These are phyloP conservation scores for Euzophera pinguis DNA, from an alignment of 2,888 invertebrate species.

Conservation along the genomic window DNA sequence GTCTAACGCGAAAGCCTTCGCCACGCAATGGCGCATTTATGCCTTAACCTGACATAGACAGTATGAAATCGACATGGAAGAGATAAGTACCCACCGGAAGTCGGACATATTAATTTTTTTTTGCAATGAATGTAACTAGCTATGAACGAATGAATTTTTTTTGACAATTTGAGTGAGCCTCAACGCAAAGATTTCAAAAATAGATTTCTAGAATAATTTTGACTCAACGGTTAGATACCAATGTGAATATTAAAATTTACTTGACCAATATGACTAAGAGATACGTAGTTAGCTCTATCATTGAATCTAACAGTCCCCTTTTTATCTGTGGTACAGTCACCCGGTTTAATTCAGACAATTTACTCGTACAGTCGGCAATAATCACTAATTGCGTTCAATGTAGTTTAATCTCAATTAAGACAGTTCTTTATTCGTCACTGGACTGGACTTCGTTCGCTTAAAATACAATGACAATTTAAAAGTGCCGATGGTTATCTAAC, in stretches of 20 bases:
- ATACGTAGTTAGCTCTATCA: background rate
- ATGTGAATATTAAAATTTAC: background rate
- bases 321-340: constrained; percentile 29
- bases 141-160: no score
- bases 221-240: background rate
- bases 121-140: no score
- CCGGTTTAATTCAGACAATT: constrained; percentile 59
- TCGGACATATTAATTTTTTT: no score
- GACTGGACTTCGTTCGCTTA: constrained; percentile 9
- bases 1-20: no score
- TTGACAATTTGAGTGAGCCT: no score
- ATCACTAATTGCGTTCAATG: constrained; percentile 58
- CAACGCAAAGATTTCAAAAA: no score
- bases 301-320: background rate
- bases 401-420: constrained; percentile 39
- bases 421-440: constrained; percentile 16
- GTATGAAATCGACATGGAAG: no score
- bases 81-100: no score
- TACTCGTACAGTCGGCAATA: constrained; percentile 32
- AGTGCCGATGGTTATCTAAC: no score
- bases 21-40: no score
- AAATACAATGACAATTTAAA: background rate
- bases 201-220: no score
- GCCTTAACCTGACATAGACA: no score
- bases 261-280: background rate